phyloP scores from a whole-genome alignment of 2,888 invertebrate genomes.

The Buathra laborator region DNA sequence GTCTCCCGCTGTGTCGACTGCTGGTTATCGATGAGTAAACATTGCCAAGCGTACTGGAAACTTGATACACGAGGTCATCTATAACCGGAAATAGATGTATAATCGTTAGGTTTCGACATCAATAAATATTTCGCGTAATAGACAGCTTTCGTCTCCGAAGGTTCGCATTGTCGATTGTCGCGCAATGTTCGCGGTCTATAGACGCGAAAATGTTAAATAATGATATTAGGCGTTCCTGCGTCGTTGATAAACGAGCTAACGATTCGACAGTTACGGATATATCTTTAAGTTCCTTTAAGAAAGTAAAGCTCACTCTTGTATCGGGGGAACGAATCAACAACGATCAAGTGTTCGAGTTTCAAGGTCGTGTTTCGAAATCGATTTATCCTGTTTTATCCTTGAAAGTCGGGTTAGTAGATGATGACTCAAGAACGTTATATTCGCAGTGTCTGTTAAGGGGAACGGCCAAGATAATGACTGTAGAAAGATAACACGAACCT shows the following conservation, averaged over 20 bases:
- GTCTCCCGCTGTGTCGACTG: not conserved
- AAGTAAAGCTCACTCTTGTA: not conserved
- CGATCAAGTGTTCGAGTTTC: conserved; percentile 17
- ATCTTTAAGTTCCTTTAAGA: not conserved
- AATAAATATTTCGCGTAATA: conserved; percentile 41
- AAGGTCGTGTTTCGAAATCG: conserved; percentile 8
- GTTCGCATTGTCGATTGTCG: not conserved
- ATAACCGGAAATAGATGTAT: conserved; percentile 38
- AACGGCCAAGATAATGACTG: too few relatives aligned
- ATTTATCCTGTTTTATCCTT: not conserved
- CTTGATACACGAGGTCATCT: conserved; percentile 7
- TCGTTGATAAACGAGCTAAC: conserved; percentile 5
- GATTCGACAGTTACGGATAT: not conserved
- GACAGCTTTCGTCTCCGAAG: conserved; percentile 29
- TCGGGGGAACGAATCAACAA: conserved; percentile 6
- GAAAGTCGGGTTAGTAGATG: conserved; percentile 4
- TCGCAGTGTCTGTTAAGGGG: too few relatives aligned
- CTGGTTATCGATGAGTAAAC: conserved; percentile 47
- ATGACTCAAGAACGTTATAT: not conserved
- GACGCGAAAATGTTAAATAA: conserved; percentile 33
- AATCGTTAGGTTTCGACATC: conserved; percentile 26
- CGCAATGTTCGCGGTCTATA: conserved; percentile 15
- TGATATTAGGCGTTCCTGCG: conserved; percentile 32
- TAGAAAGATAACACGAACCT: too few relatives aligned
- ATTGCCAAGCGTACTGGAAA: conserved; percentile 24